Conservation (phyloP, 1,140 invertebrate genomes). For the Mya arenaria region DNA sequence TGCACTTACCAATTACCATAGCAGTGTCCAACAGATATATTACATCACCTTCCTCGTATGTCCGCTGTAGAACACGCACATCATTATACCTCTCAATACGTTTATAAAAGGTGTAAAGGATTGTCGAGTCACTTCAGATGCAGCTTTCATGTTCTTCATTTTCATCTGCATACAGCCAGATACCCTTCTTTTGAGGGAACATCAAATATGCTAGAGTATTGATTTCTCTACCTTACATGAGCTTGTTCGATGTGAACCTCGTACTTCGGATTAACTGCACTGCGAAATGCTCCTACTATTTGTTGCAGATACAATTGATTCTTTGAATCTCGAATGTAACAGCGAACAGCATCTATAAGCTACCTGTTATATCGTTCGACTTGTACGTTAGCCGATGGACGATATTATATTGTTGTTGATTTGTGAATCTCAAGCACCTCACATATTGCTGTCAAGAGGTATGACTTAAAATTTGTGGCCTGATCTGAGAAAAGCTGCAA, state of each 20-base stretch:
- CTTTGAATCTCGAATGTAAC: neutral
- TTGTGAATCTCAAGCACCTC: neutral
- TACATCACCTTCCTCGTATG: too few relatives aligned
- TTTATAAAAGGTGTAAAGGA: too few relatives aligned
- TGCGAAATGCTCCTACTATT: neutral
- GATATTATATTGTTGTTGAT: neutral
- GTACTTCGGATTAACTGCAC: constrained; percentile 11
- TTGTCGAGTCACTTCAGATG: too few relatives aligned
- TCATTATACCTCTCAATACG: too few relatives aligned
- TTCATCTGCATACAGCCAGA: too few relatives aligned
- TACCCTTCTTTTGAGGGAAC: too few relatives aligned
- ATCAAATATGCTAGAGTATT: too few relatives aligned
- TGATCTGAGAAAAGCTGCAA: constrained; percentile 5
- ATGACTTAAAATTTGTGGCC: neutral
- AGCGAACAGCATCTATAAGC: neutral
- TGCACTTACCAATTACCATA: too few relatives aligned
- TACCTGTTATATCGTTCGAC: neutral
- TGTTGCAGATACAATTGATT: constrained; percentile 3
- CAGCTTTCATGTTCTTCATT: too few relatives aligned
- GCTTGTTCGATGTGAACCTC: neutral
- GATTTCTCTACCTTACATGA: constrained; percentile 14
- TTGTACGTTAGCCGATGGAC: neutral
- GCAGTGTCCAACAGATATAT: too few relatives aligned
- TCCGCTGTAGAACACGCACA: too few relatives aligned
- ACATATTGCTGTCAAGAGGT: neutral